Conservation (phyloP, 2,113 vertebrate genomes). For the Platichthys flesus region DNA sequence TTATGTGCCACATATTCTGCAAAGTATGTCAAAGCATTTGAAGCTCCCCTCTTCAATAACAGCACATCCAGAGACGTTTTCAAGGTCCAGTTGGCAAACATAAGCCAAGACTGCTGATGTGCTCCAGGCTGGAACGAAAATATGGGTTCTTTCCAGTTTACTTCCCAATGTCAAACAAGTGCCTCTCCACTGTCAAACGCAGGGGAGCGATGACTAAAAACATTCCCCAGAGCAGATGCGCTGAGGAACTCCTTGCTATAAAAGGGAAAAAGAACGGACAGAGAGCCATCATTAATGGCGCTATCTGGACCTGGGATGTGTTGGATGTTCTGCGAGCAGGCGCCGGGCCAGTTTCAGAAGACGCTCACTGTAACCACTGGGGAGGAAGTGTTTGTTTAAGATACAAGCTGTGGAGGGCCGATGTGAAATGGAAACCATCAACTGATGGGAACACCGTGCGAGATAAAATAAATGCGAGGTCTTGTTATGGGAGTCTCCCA, state of each 20-base stretch:
- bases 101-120: conserved; percentile 58
- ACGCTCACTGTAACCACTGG: conserved; percentile 60
- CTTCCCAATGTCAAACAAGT: conserved; percentile 81
- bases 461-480: conserved; percentile 19
- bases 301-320: conserved; percentile 51
- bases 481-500: conserved; percentile 24
- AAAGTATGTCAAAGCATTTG: background rate
- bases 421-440: conserved; percentile 48
- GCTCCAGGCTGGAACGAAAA: conserved; percentile 67
- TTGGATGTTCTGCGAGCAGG: conserved; percentile 48
- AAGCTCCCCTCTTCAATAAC: conserved; percentile 15
- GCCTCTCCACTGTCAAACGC: conserved; percentile 73
- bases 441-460: conserved; percentile 28
- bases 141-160: conserved; percentile 72
- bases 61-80: conserved; percentile 20
- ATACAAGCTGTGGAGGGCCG: conserved; percentile 46
- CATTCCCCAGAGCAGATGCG: conserved; percentile 74
- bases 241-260: conserved; percentile 72
- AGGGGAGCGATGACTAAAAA: conserved; percentile 68
- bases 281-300: conserved; percentile 65
- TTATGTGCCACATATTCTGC: conserved; percentile 1
- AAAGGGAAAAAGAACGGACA: conserved; percentile 75
- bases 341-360: conserved; percentile 50
- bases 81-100: conserved; percentile 59
- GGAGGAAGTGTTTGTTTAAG: conserved; percentile 54